Base-by-base conservation (phyloP, 92 coral and sea anemone species). In the Phenganax stokvisi region DNA sequence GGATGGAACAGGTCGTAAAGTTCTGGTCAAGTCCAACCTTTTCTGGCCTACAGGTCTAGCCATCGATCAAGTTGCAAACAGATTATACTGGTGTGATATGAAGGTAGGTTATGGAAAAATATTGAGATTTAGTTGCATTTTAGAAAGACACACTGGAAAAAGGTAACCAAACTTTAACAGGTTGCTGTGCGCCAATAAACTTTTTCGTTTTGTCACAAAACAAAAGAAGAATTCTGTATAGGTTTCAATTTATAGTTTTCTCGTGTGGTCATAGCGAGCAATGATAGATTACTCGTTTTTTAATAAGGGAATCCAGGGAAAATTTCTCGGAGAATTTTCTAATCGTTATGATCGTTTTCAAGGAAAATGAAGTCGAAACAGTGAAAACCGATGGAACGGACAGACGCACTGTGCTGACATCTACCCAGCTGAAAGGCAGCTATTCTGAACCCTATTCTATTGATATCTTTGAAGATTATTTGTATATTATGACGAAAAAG, bases 81-180 rank as follows among this genome's bases (percentile, higher is more conserved):
- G 91, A 11, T 80, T 94, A 15, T 94, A 90, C 80, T 94, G 94
- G 97, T 84, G 96, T 72, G 98, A 94, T 86, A 79, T 81, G 55
- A 37, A 37, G 47, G 47, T 37, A 37, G 47, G 47, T 1, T 37
- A 37, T 37, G 47, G 47, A 37, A 1, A 5, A 37, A 37, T 2
- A 37, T 37, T 37, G 47, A 37, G 47, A 37, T 37, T 37, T 37
- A 37, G 47, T 37, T 37, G 47, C 47, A 37, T 37, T 37, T 1
- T 1, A 37, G 47, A 37, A 37, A 37, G 47, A 37, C 47, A 37
- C 47, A 37, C 47, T 37, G 2, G 47, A 5, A 37, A 37, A 37
- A 37, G 47, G 47, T 37, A 37, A 37, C 47, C 47, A 37, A 37
- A 37, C 47, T 37, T 37, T 37, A 37, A 37, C 47, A 1, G 47